A percentile compares a stretch with the other conserved stretches of the same genome.
Evolutionary conservation across 2,797 vertebrate species (phyloP).

Genomic region (Sebastes hubbsi): DNA sequence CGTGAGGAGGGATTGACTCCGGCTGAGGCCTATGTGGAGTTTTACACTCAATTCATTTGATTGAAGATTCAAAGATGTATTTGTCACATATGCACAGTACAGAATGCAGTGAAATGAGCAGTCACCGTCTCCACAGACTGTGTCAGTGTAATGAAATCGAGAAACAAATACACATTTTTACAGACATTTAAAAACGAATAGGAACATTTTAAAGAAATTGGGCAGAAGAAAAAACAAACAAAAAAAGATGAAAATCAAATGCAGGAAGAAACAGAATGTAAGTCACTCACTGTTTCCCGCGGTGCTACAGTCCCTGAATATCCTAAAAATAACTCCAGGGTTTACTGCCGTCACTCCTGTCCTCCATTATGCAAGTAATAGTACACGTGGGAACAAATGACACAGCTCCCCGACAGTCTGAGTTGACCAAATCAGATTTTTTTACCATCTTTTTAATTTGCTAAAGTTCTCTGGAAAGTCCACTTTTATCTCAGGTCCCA

Average conservation of each 20-base stretch:
- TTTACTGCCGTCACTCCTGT: no score
- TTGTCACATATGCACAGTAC: background rate
- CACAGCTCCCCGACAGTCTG: no score
- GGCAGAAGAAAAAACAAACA: background rate
- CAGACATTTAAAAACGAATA: background rate
- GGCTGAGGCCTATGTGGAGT: background rate
- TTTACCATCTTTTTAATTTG: no score
- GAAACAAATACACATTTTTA: background rate
- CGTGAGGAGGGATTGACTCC: background rate
- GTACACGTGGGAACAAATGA: no score
- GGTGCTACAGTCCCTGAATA: no score
- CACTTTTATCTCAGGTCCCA: no score
- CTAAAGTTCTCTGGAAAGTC: no score
- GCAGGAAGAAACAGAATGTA: background rate
- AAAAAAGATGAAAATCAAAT: background rate
- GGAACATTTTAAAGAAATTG: background rate
- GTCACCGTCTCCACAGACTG: background rate
- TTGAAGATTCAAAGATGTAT: background rate
- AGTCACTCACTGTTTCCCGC: no score
- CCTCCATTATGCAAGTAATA: no score
- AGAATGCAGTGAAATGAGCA: background rate
- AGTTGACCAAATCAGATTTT: no score
- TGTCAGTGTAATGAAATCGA: background rate
- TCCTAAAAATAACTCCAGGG: no score
- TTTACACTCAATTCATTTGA: background rate